phyloP scores from a whole-genome alignment of 1,140 invertebrate species.

The Heliothis virescens region DNA sequence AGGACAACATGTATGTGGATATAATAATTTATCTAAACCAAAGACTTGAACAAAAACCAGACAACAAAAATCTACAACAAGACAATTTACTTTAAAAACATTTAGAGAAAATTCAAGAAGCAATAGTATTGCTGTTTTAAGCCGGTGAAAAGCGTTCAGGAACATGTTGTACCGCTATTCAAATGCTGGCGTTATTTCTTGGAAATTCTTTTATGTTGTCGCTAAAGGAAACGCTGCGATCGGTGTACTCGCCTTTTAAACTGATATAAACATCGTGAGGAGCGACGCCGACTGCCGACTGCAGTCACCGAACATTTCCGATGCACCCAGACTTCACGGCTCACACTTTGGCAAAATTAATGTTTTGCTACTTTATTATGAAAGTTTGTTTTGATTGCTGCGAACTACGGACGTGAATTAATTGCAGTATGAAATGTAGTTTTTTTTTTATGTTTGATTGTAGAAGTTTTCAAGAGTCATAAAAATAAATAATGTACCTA shows the following conservation, averaged over 20 bases:
- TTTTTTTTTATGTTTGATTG: neutral
- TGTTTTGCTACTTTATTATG: constrained; percentile 41
- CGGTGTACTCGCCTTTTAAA: constrained; percentile 75
- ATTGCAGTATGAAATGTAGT: neutral
- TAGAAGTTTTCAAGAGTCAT: neutral
- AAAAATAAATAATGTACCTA: too few species aligned
- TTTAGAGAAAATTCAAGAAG: constrained; percentile 22
- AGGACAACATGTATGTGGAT: too few species aligned
- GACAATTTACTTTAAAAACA: constrained; percentile 27
- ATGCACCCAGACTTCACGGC: constrained; percentile 58
- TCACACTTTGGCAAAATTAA: constrained; percentile 50
- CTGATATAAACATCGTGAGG: constrained; percentile 74
- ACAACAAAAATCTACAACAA: neutral
- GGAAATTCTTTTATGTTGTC: constrained; percentile 70
- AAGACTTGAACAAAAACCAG: neutral
- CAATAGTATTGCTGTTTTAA: constrained; percentile 33
- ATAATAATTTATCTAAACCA: neutral
- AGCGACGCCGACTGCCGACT: constrained; percentile 40
- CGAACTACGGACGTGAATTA: neutral
- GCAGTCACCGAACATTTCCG: constrained; percentile 69
- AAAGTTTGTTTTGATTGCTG: constrained; percentile 6
- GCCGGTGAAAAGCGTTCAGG: constrained; percentile 31
- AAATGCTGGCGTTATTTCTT: constrained; percentile 66
- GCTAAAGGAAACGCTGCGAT: constrained; percentile 72
- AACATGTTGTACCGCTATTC: constrained; percentile 63